Base-by-base conservation (phyloP, 2,797 vertebrate species). In the Ctenosaura bakeri region DNA sequence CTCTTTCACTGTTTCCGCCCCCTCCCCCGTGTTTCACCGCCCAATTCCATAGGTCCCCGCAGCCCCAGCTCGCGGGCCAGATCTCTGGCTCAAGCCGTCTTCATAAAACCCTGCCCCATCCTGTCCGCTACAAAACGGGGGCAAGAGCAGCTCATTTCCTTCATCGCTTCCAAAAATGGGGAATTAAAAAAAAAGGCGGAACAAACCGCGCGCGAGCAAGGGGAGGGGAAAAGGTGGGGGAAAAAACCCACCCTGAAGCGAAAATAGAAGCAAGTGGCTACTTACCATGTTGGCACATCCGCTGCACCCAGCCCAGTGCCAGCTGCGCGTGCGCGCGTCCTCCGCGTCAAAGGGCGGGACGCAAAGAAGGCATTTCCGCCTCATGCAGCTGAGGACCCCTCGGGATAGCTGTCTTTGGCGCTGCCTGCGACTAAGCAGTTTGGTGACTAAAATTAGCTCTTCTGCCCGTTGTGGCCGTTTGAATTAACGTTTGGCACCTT, bases 231-330 rank as follows among this genome's bases (percentile, higher is more conserved):
- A n/a, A 42, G 46, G 7, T 16, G 80, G 6, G 3, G 12, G 6
- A 4, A 38, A 3, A 3, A 6, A 20, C 1, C 80, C 35, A 1
- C 69, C 29, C n/a, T 4, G 20, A 1, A 38, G 42, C 16, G 29
- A 1, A 64, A 12, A 9, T 13, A 64, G n/a, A 77, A 29, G 8
- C 8, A 18, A 69, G 12, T 1, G 0, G 29, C 62, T 32, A 54
- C 91, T 87, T 85, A 90, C 91, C 91, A 92, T 92, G 54, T 80
- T 74, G 32, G 80, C 85, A 84, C 88, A 82, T 59, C 71, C 10
- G 22, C 56, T 7, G 71, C 59, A 20, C 4, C n/a, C 38, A 4
- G 14, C 69, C 54, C 64, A 4, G 4, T 42, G 62, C 35, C 26
- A 9, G n/a, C 35, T 38, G 50, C 54, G 16, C 87, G 6, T 16